phyloP scores from a whole-genome alignment of 1,140 invertebrate genomes.

The Drosophila lowei region DNA sequence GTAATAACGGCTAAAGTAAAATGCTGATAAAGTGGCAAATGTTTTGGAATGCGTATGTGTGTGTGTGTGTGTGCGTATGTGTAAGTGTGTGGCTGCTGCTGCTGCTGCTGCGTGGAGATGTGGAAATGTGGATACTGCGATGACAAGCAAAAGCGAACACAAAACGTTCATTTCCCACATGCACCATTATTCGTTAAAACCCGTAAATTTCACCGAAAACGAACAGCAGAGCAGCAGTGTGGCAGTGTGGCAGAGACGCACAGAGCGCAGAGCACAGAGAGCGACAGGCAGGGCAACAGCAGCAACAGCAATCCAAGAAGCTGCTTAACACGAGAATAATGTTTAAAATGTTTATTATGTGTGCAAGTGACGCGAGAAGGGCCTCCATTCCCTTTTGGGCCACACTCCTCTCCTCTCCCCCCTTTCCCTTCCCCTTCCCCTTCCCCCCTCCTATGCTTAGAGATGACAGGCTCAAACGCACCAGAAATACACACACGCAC shows the following conservation, averaged over 20 bases:
- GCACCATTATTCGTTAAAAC: constrained; percentile 80
- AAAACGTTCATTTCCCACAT: constrained; percentile 82
- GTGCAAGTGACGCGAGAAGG: constrained; percentile 70
- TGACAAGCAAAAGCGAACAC: constrained; percentile 79
- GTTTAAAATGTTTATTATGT: constrained; percentile 82
- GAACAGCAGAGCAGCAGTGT: constrained; percentile 30
- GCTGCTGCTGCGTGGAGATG: constrained; percentile 59
- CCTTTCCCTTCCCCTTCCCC: constrained; percentile 7
- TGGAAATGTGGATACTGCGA: constrained; percentile 51
- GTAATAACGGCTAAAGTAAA: constrained; percentile 79
- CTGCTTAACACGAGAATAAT: constrained; percentile 81
- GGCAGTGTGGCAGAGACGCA: constrained; percentile 19
- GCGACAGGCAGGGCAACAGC: constrained; percentile 30
- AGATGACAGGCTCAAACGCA: constrained; percentile 44
- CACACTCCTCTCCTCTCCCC: not conserved
- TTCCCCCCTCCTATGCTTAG: not conserved
- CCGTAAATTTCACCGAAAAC: constrained; percentile 75
- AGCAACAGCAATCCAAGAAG: constrained; percentile 61
- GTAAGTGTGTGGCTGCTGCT: not conserved
- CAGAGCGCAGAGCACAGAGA: constrained; percentile 5
- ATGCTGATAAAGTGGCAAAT: constrained; percentile 80
- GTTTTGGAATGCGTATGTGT: constrained; percentile 55
- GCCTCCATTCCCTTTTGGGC: constrained; percentile 7
- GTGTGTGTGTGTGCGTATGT: constrained; percentile 18
- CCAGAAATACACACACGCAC: constrained; percentile 20